Base-by-base conservation (phyloP, 2,797 vertebrate genomes). In the Coregonus suidteri region DNA sequence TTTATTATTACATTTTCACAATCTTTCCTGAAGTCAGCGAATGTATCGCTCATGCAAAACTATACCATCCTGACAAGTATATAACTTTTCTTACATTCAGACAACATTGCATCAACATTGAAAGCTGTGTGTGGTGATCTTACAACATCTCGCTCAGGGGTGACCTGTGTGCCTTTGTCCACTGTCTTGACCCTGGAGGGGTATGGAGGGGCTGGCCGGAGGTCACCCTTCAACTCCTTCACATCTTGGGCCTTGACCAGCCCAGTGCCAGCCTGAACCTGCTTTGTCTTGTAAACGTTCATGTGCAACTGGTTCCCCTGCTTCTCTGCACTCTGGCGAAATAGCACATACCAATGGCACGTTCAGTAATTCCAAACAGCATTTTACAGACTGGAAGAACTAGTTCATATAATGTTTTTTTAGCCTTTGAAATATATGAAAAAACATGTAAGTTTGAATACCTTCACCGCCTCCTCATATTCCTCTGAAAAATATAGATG, bases 381-480 rank as follows among this genome's bases (percentile, higher is more conserved):
- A 64, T 64, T 7, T 18, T 30, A 9, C 59, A 13, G n/a, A 4
- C 20, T 64, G 20, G 14, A 67, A 52, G 14, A 77, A 53, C 15
- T 13, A 34, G n/a, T 25, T n/a, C 3, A 66, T 54, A 59, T 3
- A 11, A 68, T 9, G 15, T 1, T 37, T 34, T 18, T 25, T 13
- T 1, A 0, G 3, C 4, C 9, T 64, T 25, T 74, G 56, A 13
- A 59, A 53, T 18, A 59, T 41, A 30, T 30, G 51, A 9, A n/a
- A 1, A 35, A 72, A 75, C 25, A 41, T 68, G 3, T 37, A 73
- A 16, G 37, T 79, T 0, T 7, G 6, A 15, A 13, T 96, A 99
- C 98, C 97, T 99, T 99, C 79, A 99, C 93, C 82, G 97, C 97
- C 94, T 99, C 98, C 94, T 97, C 95, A 82, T 99, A 99, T 88